phyloP scores from a whole-genome alignment of 2,888 invertebrate genomes.

The Rotaria socialis region DNA sequence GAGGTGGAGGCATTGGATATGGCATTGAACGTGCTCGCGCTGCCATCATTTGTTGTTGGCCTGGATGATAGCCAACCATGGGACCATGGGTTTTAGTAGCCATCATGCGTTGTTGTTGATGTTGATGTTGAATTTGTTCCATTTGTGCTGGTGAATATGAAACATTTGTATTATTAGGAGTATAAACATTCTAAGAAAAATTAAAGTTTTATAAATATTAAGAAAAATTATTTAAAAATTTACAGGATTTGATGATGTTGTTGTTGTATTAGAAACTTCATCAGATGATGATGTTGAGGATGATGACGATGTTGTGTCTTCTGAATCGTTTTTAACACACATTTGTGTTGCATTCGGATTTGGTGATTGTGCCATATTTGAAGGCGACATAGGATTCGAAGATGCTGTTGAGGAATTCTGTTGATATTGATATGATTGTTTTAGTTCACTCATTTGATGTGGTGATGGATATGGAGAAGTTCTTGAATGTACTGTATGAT shows the following conservation, averaged over 20 bases:
- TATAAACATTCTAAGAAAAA: background rate
- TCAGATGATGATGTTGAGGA: background rate
- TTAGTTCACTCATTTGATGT: background rate
- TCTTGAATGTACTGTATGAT: slow-evolving; percentile 11
- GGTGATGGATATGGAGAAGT: background rate
- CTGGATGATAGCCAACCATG: background rate
- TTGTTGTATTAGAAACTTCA: background rate
- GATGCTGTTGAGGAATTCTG: background rate
- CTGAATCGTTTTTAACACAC: background rate
- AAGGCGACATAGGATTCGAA: background rate
- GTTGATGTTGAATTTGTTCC: slow-evolving; percentile 19
- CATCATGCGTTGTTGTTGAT: background rate
- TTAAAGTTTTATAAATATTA: background rate
- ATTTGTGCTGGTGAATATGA: background rate
- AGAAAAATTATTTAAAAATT: background rate
- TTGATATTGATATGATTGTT: slow-evolving; percentile 29
- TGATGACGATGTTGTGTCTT: background rate
- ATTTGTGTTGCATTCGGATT: slow-evolving; percentile 4
- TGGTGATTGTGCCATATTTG: background rate
- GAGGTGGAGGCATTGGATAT: background rate
- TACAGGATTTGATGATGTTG: background rate
- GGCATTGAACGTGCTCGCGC: slow-evolving; percentile 4
- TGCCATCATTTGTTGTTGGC: slow-evolving; percentile 21
- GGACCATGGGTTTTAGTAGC: background rate
- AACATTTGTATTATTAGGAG: background rate